Base-by-base conservation (phyloP, 1,140 invertebrate species). In the Aculops lycopersici region DNA sequence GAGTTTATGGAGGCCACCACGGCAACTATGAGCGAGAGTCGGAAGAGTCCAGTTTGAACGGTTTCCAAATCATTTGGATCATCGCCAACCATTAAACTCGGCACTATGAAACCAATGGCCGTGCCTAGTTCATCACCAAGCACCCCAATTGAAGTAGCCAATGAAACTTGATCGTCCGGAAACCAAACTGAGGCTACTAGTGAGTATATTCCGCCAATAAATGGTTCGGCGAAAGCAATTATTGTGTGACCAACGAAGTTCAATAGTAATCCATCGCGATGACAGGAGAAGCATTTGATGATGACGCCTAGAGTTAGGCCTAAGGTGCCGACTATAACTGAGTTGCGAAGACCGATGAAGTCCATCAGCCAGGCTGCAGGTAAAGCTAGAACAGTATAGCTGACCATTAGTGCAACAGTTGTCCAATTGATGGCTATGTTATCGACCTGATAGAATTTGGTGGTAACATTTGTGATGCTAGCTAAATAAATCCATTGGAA, bases 271-370 rank as follows among this genome's bases (percentile, higher is more conserved):
- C 51, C 40, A 37, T 51, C 53, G 39, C 47, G 51, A 38, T 45
- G 24, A 1, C 53, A 44, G 42, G 52, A 48, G 18, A 24, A 41
- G 52, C 53, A 35, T 41, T 65, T 64, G 14, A 65, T 42, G 20
- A 52, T 53, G 47, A 62, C 64, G 2, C 88, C 86, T 1, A 70
- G 46, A 40, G 71, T 71, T 15, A 83, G 97, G 1, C 81, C 78
- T 18, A 59, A 52, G 12, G 57, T 53, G 8, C 59, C 63, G 18
- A 57, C 44, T 8, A 63, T 49, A 19, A 52, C 50, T 20, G 53
- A 55, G 17, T 55, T 42, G 19, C 60, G 46, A 2, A 64, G 51
- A 4, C 63, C 63, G 43, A 55, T 51, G 42, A 51, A 52, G 45
- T 60, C 52, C 19, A 60, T 46, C 2, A 60, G 40, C 54, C 53